A percentile compares a stretch with the other conserved stretches of the same genome.
Evolutionary conservation across 2,797 vertebrate genomes (phyloP).

Genomic region (Semotilus atromaculatus): DNA sequence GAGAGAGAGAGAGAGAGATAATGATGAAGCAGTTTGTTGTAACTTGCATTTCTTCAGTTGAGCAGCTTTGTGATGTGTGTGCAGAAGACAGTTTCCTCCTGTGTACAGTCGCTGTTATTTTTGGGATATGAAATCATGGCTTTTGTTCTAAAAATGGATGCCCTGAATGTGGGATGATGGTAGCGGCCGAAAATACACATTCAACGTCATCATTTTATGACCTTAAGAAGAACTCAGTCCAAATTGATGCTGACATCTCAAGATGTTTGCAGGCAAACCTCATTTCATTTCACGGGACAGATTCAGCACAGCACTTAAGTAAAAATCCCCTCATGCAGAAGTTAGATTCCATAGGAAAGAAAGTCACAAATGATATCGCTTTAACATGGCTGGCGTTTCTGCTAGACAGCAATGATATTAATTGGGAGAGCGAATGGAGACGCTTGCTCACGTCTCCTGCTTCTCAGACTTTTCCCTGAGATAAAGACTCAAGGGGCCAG

Average conservation of each 20-base stretch:
- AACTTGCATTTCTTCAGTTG: conserved; percentile 50
- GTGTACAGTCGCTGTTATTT: conserved; percentile 73
- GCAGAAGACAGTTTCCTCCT: conserved; percentile 51
- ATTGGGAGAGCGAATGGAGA: conserved; percentile 5
- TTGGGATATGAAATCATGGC: conserved; percentile 74
- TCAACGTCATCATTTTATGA: conserved; percentile 45
- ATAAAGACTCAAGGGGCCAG: neutral
- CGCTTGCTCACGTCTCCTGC: conserved; percentile 4
- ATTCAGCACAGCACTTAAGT: conserved; percentile 28
- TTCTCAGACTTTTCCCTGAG: conserved; percentile 18
- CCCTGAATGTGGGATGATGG: conserved; percentile 76
- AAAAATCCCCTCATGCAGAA: conserved; percentile 12
- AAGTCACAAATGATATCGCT: conserved; percentile 21
- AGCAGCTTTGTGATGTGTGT: conserved; percentile 53
- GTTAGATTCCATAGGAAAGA: conserved; percentile 17
- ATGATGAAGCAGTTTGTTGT: conserved; percentile 60
- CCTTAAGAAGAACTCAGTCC: conserved; percentile 40
- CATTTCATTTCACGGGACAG: conserved; percentile 5
- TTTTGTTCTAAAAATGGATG: conserved; percentile 78
- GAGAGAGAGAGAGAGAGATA: conserved; percentile 14
- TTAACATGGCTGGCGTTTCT: conserved; percentile 22
- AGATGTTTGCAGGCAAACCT: conserved; percentile 37
- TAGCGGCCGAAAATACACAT: conserved; percentile 72
- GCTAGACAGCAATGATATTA: conserved; percentile 19
- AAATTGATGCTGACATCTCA: conserved; percentile 22